Base-by-base conservation (phyloP, 1,140 invertebrate genomes). In the Zeugodacus cucurbitae region DNA sequence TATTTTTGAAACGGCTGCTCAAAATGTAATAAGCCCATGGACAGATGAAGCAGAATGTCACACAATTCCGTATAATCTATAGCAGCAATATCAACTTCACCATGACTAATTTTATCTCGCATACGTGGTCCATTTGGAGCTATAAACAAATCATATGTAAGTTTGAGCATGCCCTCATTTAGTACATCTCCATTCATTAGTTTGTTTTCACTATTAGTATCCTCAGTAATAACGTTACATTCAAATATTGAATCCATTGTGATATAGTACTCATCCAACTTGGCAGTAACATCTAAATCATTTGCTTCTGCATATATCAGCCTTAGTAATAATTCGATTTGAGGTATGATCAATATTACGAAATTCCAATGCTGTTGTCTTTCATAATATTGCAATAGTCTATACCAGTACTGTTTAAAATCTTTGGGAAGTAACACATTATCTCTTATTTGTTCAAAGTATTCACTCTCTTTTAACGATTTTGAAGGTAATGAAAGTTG, bases 71-170 rank as follows among this genome's bases (percentile, higher is more conserved):
- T 7, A 74, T 88, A 88, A 54, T 88, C 74, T 59, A 89, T 62
- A 32, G n/a, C 57, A 11, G 59, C 26, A 20, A 88, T 54, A 34
- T 48, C 48, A 17, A 89, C 78, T 88, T 90, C 90, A 57, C 90
- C 90, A 88, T 90, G 90, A 41, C 90, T 89, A n/a, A 90, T 62
- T 89, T 90, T 90, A 58, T 90, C 90, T 22, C 90, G 78, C 54
- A 90, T 26, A 87, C 90, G 89, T 32, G 88, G 88, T 22, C 90
- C 90, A 88, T 88, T 70, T 44, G 86, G 87, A 10, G 88, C 64
- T 22, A 89, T 87, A 89, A 90, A 90, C 59, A 90, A 86, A 59
- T 90, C 90, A 64, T 89, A 89, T 5, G 88, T 14, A 3, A 88
- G 32, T 48, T 88, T 67, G 14, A 88, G 86, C 44, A 64, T 32